Base-by-base conservation (phyloP, 1,140 invertebrate genomes). In the Drosophila sturtevanti region DNA sequence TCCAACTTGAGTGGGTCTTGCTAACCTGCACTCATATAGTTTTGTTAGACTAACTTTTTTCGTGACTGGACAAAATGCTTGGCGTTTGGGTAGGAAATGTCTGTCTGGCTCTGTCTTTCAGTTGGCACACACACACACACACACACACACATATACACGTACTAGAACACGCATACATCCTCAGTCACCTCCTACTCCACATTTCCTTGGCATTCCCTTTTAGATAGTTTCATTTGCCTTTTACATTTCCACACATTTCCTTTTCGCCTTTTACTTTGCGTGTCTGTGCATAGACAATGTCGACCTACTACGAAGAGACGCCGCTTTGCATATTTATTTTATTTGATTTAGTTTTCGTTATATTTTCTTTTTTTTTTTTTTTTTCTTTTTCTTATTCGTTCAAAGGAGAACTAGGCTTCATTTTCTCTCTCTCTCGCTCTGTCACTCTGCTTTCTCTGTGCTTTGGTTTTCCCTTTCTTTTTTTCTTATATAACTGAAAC, bases 311-410 rank as follows among this genome's bases (percentile, higher is more conserved):
- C 65, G 61, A 72, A 73, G 73, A 77, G 73, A 77, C 76, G 84
- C 77, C 82, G 79, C 79, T 79, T 84, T 89, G 84, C 79, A 87
- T 87, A 87, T 87, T 87, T 87, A 89, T 87, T 87, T 86, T 86
- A 86, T 86, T 86, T 87, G 79, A 87, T 89, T 87, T 77, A 54
- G 61, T 58, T 66, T 69, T 72, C 38, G 37, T 44, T 64, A 59
- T 75, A 58, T 38, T 14, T 63, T 64, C 51, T 63, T 48, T 31
- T 51, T 63, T 56, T 65, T 37, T 21, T 16, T 24, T 24, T 24
- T 24, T 24, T 24, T 24, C 4, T 31, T 31, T 31, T 31, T 31
- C 7, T 31, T 31, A n/a, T n/a, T n/a, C n/a, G n/a, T n/a, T n/a
- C n/a, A n/a, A n/a, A n/a, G n/a, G n/a, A 38, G 56, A 31, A 55